These are phyloP conservation scores for Diadegma fenestrale DNA, from an alignment of 2,888 invertebrate genomes.

Conservation along the genomic window DNA sequence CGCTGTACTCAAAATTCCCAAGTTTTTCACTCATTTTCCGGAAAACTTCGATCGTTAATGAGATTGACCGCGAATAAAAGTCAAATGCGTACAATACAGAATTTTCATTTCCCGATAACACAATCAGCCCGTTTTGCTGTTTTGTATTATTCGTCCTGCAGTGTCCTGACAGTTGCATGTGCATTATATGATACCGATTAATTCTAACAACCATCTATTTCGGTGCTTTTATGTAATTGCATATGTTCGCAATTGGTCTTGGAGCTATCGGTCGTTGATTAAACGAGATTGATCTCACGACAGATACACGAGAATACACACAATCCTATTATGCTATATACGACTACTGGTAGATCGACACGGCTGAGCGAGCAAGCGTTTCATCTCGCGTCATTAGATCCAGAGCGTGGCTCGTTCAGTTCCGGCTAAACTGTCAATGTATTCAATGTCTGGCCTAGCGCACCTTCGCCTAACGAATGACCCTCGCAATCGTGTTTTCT, in stretches of 20 bases:
- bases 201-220: conserved; percentile 20
- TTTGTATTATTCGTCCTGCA: conserved; percentile 4
- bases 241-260: conserved; percentile 1
- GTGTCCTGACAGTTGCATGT: not conserved
- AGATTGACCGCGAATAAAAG: not conserved
- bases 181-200: conserved; percentile 15
- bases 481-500: conserved; percentile 42
- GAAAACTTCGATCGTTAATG: not conserved
- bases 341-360: conserved; percentile 53
- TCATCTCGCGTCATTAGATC: conserved; percentile 62
- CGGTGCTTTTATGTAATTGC: conserved; percentile 41
- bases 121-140: not conserved
- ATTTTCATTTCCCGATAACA: not conserved
- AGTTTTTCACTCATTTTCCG: not conserved
- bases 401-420: conserved; percentile 53
- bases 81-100: not conserved
- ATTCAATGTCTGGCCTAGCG: conserved; percentile 37
- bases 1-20: not conserved
- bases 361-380: conserved; percentile 50
- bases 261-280: conserved; percentile 39
- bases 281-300: conserved; percentile 50
- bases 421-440: conserved; percentile 57
- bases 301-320: conserved; percentile 15
- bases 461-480: conserved; percentile 52
- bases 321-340: conserved; percentile 36